A percentile compares a stretch with the other conserved stretches of the same genome.
These are phyloP conservation scores for Oncorhynchus masou DNA, from an alignment of 2,113 vertebrate genomes.

Conservation along the genomic window DNA sequence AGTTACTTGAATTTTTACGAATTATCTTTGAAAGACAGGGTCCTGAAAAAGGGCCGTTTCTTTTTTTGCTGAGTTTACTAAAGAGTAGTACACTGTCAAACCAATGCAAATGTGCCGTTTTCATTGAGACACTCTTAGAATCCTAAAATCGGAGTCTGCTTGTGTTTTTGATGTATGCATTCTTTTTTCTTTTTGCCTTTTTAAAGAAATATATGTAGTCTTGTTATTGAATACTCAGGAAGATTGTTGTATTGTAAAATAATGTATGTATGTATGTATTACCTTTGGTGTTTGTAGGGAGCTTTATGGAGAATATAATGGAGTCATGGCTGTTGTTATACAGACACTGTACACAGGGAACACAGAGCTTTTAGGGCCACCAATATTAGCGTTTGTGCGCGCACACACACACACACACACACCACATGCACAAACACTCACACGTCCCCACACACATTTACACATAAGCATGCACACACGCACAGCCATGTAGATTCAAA, in stretches of 20 bases:
- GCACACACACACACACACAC: not conserved
- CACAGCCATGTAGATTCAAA: not conserved
- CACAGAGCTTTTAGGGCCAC: constrained; percentile 51
- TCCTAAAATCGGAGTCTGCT: constrained; percentile 8
- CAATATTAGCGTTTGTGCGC: constrained; percentile 20
- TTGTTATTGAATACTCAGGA: constrained; percentile 87
- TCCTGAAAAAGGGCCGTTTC: too few relatives aligned
- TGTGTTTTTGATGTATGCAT: constrained; percentile 37
- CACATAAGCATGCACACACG: constrained; percentile 25
- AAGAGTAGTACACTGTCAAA: not conserved
- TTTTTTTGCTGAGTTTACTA: too few relatives aligned
- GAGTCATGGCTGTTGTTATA: constrained; percentile 35
- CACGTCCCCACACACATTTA: constrained; percentile 13
- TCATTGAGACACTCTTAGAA: not conserved
- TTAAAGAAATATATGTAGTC: constrained; percentile 73
- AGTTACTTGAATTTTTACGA: not conserved
- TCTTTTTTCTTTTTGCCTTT: constrained; percentile 58
- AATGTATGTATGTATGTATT: constrained; percentile 59
- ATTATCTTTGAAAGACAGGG: too few relatives aligned
- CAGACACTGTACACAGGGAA: constrained; percentile 50
- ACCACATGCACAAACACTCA: constrained; percentile 14
- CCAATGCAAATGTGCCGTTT: not conserved
- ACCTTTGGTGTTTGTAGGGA: constrained; percentile 52
- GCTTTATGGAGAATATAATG: constrained; percentile 53
- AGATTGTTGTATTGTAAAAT: constrained; percentile 75